These are phyloP conservation scores for Semotilus atromaculatus DNA, from an alignment of 2,797 vertebrate genomes.

Conservation along the genomic window DNA sequence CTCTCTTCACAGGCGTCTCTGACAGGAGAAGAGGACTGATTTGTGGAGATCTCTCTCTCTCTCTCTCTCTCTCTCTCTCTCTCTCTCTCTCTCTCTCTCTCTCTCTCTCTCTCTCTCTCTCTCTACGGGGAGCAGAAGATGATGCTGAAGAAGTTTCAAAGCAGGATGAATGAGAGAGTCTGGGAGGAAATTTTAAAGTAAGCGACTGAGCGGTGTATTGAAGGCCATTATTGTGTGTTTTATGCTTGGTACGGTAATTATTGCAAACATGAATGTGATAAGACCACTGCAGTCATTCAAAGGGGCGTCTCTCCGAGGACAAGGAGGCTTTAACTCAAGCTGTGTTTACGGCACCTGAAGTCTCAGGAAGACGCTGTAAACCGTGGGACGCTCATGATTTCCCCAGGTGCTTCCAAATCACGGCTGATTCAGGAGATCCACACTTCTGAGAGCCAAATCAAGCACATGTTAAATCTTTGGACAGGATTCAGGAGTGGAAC, in stretches of 20 bases:
- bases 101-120: constrained; percentile 10
- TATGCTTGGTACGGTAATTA: constrained; percentile 9
- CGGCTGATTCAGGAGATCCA: constrained; percentile 11
- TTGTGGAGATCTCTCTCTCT: constrained; percentile 34
- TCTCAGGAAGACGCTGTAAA: constrained; percentile 19
- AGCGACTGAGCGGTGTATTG: background rate
- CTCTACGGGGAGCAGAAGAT: constrained; percentile 35
- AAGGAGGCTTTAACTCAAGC: constrained; percentile 31
- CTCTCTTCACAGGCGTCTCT: constrained; percentile 28
- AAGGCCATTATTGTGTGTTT: constrained; percentile 13
- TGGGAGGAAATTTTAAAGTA: background rate
- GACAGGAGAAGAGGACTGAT: constrained; percentile 49
- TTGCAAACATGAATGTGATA: background rate
- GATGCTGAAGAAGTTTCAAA: constrained; percentile 35
- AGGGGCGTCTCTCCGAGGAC: background rate
- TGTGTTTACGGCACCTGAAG: constrained; percentile 26
- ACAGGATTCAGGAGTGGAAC: constrained; percentile 2
- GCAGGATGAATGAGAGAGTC: constrained; percentile 12
- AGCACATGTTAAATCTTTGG: constrained; percentile 36
- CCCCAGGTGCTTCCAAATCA: constrained; percentile 41
- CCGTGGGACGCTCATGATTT: constrained; percentile 34
- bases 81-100: background rate
- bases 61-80: constrained; percentile 20
- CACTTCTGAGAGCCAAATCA: constrained; percentile 14
- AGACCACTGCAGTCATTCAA: background rate